These are phyloP conservation scores for Phortica variegata DNA, from an alignment of 1,140 invertebrate species.

Conservation along the genomic window DNA sequence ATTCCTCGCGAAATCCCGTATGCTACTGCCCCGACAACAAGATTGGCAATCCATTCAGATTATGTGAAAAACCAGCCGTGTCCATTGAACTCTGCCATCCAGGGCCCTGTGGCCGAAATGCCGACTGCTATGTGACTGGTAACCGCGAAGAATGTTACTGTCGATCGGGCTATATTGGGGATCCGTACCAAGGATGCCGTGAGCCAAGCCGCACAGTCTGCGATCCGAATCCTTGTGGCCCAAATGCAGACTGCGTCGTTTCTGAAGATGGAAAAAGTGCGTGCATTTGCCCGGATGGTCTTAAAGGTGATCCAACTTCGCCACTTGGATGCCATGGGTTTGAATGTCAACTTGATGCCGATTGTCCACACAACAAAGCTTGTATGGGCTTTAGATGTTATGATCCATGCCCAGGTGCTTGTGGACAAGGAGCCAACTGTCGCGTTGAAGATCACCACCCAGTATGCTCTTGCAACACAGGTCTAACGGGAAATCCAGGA, in stretches of 20 bases:
- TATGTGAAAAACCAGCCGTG: constrained; percentile 64
- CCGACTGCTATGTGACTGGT: constrained; percentile 74
- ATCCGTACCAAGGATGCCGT: constrained; percentile 73
- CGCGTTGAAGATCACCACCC: constrained; percentile 74
- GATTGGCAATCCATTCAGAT: constrained; percentile 76
- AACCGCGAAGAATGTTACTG: constrained; percentile 78
- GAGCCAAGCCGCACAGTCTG: constrained; percentile 67
- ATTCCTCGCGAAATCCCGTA: constrained; percentile 71
- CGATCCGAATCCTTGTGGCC: constrained; percentile 76
- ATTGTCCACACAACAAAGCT: constrained; percentile 69
- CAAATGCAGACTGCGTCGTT: constrained; percentile 70
- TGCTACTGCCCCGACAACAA: constrained; percentile 78
- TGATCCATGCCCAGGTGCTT: constrained; percentile 79
- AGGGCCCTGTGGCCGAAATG: constrained; percentile 75
- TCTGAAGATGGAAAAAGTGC: constrained; percentile 66
- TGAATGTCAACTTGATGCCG: constrained; percentile 75
- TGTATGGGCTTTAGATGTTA: constrained; percentile 76
- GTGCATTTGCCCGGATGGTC: constrained; percentile 74
- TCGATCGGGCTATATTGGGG: constrained; percentile 70
- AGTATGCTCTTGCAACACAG: constrained; percentile 71
- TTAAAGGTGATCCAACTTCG: constrained; percentile 75
- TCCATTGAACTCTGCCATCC: constrained; percentile 69
- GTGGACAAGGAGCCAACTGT: constrained; percentile 73
- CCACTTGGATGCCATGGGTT: constrained; percentile 69
- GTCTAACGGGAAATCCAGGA: constrained; percentile 72